These are phyloP conservation scores for Callyntrura guangdongensis DNA, from an alignment of 2,888 invertebrate species.

Conservation along the genomic window DNA sequence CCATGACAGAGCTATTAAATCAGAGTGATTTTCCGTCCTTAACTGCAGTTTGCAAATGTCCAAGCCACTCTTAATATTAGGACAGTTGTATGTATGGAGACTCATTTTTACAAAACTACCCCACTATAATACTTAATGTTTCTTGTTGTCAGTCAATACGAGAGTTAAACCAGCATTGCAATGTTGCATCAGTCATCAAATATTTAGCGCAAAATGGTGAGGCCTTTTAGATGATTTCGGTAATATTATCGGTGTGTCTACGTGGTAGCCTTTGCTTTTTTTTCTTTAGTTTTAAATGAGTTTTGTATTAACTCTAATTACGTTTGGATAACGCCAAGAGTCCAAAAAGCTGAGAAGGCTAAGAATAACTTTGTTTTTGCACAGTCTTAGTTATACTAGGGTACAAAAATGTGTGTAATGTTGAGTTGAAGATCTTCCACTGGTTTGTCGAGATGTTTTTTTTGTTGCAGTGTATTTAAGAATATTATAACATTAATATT, in stretches of 20 bases:
- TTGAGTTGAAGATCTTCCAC: conserved; percentile 26
- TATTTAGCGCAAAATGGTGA: not conserved
- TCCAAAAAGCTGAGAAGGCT: conserved; percentile 22
- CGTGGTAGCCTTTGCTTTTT: conserved; percentile 39
- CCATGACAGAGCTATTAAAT: not conserved
- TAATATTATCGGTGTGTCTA: not conserved
- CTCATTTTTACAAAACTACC: conserved; percentile 29
- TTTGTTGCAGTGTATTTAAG: conserved; percentile 38
- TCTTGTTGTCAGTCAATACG: conserved; percentile 13
- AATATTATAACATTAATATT: conserved; percentile 13
- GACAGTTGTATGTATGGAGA: not conserved
- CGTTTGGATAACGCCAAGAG: not conserved
- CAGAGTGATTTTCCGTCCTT: not conserved
- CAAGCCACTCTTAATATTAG: conserved; percentile 20
- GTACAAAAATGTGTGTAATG: conserved; percentile 20
- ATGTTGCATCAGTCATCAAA: conserved; percentile 37
- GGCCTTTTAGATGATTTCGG: not conserved
- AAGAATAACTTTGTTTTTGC: conserved; percentile 45
- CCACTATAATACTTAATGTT: conserved; percentile 6
- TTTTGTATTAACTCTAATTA: not conserved
- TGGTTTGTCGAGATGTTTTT: not conserved
- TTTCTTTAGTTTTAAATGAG: not conserved
- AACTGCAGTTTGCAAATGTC: conserved; percentile 29
- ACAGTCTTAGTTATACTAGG: conserved; percentile 39
- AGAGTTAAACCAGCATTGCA: conserved; percentile 31